phyloP scores from a whole-genome alignment of 2,888 invertebrate species.

The Leptinotarsa rubiginosa region DNA sequence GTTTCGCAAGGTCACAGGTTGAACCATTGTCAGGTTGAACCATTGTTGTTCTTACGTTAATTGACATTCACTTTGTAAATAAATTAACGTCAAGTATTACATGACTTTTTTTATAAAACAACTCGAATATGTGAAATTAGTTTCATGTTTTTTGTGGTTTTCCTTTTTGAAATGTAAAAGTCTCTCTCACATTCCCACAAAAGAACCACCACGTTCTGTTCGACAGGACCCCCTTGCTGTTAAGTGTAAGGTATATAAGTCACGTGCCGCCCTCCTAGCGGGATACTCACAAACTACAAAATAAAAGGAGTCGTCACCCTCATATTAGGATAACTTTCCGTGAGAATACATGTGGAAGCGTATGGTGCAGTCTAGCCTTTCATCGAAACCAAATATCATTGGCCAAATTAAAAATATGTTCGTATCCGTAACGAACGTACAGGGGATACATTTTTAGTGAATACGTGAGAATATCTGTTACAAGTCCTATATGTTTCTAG shows the following conservation, averaged over 20 bases:
- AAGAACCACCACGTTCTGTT: conserved; percentile 2
- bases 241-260: conserved; percentile 47
- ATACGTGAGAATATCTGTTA: not conserved
- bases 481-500: too few species aligned
- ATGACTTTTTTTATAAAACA: not conserved
- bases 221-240: conserved; percentile 43
- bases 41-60: too few species aligned
- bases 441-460: too few species aligned
- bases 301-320: conserved; percentile 27
- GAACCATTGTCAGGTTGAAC: too few species aligned
- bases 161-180: not conserved
- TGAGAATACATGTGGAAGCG: conserved; percentile 41
- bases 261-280: conserved; percentile 54
- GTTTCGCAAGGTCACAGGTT: too few species aligned
- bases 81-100: too few species aligned
- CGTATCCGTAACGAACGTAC: too few species aligned
- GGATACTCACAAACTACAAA: conserved; percentile 39
- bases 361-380: conserved; percentile 34
- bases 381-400: conserved; percentile 50
- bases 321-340: conserved; percentile 27
- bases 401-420: conserved; percentile 48
- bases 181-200: conserved; percentile 38
- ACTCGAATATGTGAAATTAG: not conserved
- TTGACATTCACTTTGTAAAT: too few species aligned
- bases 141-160: not conserved